These are phyloP conservation scores for Boloria selene DNA, from an alignment of 2,888 invertebrate species.

Conservation along the genomic window DNA sequence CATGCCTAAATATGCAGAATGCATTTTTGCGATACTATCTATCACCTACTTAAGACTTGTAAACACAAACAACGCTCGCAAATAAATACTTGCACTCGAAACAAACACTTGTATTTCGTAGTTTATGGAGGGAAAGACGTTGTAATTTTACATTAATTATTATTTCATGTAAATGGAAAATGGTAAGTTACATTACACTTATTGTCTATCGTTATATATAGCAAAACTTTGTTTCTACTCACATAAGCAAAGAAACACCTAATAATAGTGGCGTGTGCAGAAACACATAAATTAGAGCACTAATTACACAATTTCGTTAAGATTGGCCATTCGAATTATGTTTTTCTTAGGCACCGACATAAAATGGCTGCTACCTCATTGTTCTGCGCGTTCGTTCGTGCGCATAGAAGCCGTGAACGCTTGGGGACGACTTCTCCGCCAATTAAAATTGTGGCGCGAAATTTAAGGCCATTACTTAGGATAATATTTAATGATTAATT, in stretches of 20 bases:
- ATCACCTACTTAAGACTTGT: constrained; percentile 53
- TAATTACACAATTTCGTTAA: constrained; percentile 82
- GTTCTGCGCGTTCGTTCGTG: constrained; percentile 83
- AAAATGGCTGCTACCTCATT: constrained; percentile 84
- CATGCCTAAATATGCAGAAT: constrained; percentile 62
- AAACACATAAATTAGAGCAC: constrained; percentile 82
- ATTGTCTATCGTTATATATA: constrained; percentile 61
- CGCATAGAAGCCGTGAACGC: constrained; percentile 83
- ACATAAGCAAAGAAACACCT: constrained; percentile 77
- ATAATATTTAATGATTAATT: constrained; percentile 53
- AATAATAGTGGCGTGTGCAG: constrained; percentile 73
- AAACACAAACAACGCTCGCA: constrained; percentile 59
- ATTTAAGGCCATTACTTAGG: constrained; percentile 66
- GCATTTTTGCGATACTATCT: constrained; percentile 56
- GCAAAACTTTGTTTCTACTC: constrained; percentile 74
- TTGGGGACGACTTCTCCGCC: constrained; percentile 82
- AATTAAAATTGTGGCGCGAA: constrained; percentile 83
- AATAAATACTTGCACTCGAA: constrained; percentile 54
- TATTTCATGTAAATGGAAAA: constrained; percentile 49
- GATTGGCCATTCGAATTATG: constrained; percentile 83
- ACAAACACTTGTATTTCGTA: constrained; percentile 60
- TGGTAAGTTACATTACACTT: constrained; percentile 66
- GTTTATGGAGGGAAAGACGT: constrained; percentile 60
- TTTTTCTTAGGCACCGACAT: constrained; percentile 83
- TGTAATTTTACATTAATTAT: constrained; percentile 57